Evolutionary conservation across 2,888 invertebrate genomes (phyloP).

Genomic region (Amiota communis): DNA sequence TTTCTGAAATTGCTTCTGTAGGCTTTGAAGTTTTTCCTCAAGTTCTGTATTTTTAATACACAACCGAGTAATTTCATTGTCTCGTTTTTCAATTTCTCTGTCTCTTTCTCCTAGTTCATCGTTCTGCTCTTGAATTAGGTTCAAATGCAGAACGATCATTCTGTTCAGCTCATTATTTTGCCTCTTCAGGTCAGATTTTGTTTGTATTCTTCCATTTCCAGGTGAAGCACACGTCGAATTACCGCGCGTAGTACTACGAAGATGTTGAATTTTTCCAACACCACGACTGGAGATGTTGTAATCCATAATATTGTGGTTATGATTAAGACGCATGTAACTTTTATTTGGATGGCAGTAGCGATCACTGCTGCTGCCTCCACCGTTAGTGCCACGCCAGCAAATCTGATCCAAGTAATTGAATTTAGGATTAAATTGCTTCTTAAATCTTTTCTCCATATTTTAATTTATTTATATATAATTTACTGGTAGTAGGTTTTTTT

Average conservation of each 20-base stretch:
- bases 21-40: conserved; percentile 56
- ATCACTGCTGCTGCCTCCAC: neutral
- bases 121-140: conserved; percentile 92
- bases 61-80: conserved; percentile 87
- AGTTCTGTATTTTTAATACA: conserved; percentile 67
- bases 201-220: conserved; percentile 36
- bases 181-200: conserved; percentile 60
- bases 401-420: conserved; percentile 44
- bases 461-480: no score
- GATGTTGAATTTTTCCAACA: conserved; percentile 23
- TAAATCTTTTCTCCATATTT: conserved; percentile 57
- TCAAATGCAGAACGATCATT: conserved; percentile 86
- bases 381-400: conserved; percentile 33
- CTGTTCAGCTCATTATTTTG: conserved; percentile 77
- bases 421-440: conserved; percentile 45
- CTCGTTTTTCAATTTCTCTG: conserved; percentile 81
- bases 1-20: conserved; percentile 54
- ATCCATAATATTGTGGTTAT: conserved; percentile 41
- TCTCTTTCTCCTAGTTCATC: conserved; percentile 87
- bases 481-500: no score
- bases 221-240: neutral
- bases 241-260: conserved; percentile 22
- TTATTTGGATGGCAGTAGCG: conserved; percentile 43
- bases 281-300: neutral
- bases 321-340: conserved; percentile 58